phyloP scores from a whole-genome alignment of 2,888 invertebrate genomes.

The Rotaria socialis region DNA sequence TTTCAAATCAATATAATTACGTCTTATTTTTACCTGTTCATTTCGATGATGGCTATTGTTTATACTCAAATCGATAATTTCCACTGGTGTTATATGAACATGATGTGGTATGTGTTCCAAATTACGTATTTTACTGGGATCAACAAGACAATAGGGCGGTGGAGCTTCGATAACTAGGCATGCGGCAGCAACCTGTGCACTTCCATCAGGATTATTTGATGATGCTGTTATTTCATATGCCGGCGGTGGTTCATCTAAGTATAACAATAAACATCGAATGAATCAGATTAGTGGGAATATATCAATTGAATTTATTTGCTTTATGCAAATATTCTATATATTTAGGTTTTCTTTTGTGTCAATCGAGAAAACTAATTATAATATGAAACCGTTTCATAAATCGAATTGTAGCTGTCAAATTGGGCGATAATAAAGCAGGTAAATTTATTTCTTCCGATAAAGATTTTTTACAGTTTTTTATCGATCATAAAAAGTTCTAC shows the following conservation, averaged over 20 bases:
- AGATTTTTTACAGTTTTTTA: too few species aligned
- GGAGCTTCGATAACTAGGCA: not conserved
- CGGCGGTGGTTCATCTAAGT: not conserved
- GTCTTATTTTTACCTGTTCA: not conserved
- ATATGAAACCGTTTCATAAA: too few species aligned
- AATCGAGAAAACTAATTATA: too few species aligned
- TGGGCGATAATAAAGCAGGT: too few species aligned
- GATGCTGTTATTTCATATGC: not conserved
- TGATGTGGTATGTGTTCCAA: not conserved
- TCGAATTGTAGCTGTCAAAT: too few species aligned
- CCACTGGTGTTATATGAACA: not conserved
- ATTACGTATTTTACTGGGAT: constrained; percentile 24
- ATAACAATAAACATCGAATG: too few species aligned
- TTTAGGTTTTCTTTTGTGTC: too few species aligned
- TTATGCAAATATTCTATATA: too few species aligned
- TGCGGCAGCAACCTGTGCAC: not conserved
- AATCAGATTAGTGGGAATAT: too few species aligned
- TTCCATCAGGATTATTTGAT: not conserved
- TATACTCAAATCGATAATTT: not conserved
- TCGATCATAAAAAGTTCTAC: too few species aligned
- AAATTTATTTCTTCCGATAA: too few species aligned
- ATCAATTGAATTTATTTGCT: too few species aligned
- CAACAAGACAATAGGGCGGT: constrained; percentile 29
- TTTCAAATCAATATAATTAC: not conserved
- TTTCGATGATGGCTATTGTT: not conserved